Conservation (phyloP, 1,140 invertebrate genomes). For the Papilio glaucus region DNA sequence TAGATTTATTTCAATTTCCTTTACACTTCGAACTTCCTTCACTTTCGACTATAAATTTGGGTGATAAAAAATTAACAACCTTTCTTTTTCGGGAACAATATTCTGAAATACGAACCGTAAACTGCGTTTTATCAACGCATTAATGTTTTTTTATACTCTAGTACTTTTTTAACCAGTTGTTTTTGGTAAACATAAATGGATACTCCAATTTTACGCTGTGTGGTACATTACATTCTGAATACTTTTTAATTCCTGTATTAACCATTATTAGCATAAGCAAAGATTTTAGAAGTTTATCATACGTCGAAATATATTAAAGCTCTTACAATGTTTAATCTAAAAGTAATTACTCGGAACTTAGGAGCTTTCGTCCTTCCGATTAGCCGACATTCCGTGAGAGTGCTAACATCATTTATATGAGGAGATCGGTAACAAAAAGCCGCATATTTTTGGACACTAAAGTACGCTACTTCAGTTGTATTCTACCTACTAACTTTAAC, state of each 20-base stretch:
- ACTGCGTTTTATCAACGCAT: constrained; percentile 39
- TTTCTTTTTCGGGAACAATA: constrained; percentile 61
- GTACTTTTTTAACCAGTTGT: constrained; percentile 8
- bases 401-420: too few species aligned
- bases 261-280: too few species aligned
- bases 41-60: constrained; percentile 66
- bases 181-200: constrained; percentile 18
- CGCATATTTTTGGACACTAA: too few species aligned
- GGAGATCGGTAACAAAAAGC: too few species aligned
- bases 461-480: too few species aligned
- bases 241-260: neutral
- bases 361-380: too few species aligned
- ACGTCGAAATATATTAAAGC: too few species aligned
- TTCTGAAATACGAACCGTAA: constrained; percentile 51
- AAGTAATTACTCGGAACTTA: too few species aligned
- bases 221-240: neutral
- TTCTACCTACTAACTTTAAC: too few species aligned
- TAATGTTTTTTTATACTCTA: constrained; percentile 34
- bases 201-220: neutral
- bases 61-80: constrained; percentile 74
- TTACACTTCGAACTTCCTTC: constrained; percentile 74
- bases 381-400: too few species aligned
- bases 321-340: too few species aligned
- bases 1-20: constrained; percentile 80
- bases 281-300: too few species aligned